Evolutionary conservation across 2,113 vertebrate genomes (phyloP).

Genomic region (Bos taurus): ARS-UCD2.0 NW_020192292.1:6962001-6962500

Average conservation of each 20-base stretch:
- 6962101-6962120: background rate
- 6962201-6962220: background rate
- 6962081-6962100: background rate
- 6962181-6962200: background rate
- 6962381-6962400: background rate
- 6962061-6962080: background rate
- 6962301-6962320: background rate
- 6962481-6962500: background rate
- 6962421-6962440: background rate
- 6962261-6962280: background rate
- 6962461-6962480: background rate
- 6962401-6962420: background rate
- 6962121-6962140: background rate
- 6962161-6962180: background rate
- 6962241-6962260: background rate
- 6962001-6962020: background rate
- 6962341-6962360: constrained; percentile 5
- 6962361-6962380: background rate
- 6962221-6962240: background rate
- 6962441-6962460: background rate
- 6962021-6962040: background rate
- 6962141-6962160: background rate
- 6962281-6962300: background rate
- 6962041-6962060: background rate
- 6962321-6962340: background rate